phyloP scores from a whole-genome alignment of 2,113 vertebrate species.

The Nesoenas mayeri region DNA sequence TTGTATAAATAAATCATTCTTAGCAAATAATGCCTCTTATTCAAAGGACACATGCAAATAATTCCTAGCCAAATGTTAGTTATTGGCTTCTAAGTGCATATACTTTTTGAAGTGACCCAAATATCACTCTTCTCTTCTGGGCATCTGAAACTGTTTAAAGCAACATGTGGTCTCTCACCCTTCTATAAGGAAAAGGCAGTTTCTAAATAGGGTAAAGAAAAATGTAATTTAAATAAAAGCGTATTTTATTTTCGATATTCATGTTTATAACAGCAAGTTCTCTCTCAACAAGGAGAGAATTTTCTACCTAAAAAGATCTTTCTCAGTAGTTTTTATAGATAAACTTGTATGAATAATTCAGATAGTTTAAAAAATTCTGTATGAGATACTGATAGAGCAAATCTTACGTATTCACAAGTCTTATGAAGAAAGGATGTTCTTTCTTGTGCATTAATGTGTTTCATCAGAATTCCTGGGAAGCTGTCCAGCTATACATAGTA shows the following conservation, averaged over 20 bases:
- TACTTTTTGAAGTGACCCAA: background rate
- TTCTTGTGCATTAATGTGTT: background rate
- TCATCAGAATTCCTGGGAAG: constrained; percentile 24
- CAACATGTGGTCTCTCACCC: background rate
- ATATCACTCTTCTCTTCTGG: background rate
- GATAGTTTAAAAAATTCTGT: background rate
- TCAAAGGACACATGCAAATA: constrained; percentile 16
- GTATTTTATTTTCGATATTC: background rate
- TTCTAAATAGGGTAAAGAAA: background rate
- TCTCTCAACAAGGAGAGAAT: background rate
- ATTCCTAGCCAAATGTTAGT: constrained; percentile 2
- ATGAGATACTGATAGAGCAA: background rate
- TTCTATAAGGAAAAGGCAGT: background rate
- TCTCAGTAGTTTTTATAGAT: background rate
- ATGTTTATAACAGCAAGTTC: background rate
- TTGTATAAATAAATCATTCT: background rate
- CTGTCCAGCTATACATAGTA: constrained; percentile 14
- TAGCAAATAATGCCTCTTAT: background rate
- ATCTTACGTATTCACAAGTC: background rate
- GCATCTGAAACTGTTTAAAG: constrained; percentile 23
- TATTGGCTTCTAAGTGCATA: background rate
- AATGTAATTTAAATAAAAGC: background rate
- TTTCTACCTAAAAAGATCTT: background rate
- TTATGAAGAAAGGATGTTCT: background rate
- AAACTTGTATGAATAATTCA: background rate